Evolutionary conservation across 1,140 invertebrate species (phyloP), one percentile per base, ranked within the genome.

Genomic region (Lethrus apterus): DNA sequence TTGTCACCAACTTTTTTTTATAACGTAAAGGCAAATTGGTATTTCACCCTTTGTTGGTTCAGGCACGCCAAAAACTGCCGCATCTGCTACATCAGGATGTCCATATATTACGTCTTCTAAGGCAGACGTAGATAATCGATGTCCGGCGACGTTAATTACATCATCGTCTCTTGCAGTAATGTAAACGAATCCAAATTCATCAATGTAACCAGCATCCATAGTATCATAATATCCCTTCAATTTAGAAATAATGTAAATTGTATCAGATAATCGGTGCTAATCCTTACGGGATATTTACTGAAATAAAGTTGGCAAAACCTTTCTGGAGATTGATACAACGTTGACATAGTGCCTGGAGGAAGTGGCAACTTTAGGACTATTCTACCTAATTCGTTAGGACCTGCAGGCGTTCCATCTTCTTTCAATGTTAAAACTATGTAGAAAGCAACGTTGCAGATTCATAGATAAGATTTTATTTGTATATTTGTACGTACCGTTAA

Each of bases 101-200:
- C 83, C 74, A 7, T 94, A 62, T 5, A 94, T 77, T 0, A 92
- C 87, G 66, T 95, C 89, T 65, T 96, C 93, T 5, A 97, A 63
- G 0, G 86, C 86, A 1, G 84, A 79, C 0, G 91, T 92, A 0
- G 89, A 92, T 8, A 97, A 69, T 31, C 92, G 71, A 62, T 95
- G 91, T 0, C 93, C 92, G 2, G 93, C 86, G 0, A 96, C 91
- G 61, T 96, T 96, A 44, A 97, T 95, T n/a, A 97, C 83, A 66
- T 97, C 93, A 69, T 97, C 93, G 44, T 88, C 88, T 15, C 93
- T 71, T 0, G 91, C 85, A 20, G 89, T 88, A 0, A 96, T 87
- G 59, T 84, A 89, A 1, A 96, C 74, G 45, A 90, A 89, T 2
- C 89, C 90, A 48, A 83, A 79, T 40, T 84, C 77, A 58, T 93